Evolutionary conservation across 2,797 vertebrate genomes (phyloP).

Genomic region (Ciconia nigra): DNA sequence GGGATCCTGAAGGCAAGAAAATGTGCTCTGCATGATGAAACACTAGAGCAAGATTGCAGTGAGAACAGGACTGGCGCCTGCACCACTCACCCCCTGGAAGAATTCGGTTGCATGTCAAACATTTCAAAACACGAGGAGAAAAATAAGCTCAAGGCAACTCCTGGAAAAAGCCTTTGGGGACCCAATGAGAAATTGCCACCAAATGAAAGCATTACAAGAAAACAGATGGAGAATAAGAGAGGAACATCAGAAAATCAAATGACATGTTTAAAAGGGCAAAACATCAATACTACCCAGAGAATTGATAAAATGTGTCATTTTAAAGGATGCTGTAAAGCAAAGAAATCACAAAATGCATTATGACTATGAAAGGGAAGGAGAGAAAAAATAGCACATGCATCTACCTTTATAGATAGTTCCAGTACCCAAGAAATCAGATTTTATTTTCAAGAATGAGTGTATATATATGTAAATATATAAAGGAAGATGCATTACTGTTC

Average conservation of each 20-base stretch:
- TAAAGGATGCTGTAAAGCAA: slow-evolving; percentile 69
- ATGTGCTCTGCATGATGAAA: slow-evolving; percentile 30
- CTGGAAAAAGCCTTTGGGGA: slow-evolving; percentile 60
- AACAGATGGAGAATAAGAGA: slow-evolving; percentile 66
- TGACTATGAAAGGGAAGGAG: slow-evolving; percentile 26
- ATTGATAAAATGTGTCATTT: slow-evolving; percentile 74
- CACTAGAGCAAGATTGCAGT: neutral
- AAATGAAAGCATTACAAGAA: slow-evolving; percentile 70
- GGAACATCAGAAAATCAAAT: slow-evolving; percentile 77
- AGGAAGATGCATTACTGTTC: neutral
- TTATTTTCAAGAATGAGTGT: slow-evolving; percentile 18
- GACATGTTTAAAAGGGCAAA: slow-evolving; percentile 79
- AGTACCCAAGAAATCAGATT: slow-evolving; percentile 56
- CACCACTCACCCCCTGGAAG: neutral
- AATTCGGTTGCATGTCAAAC: slow-evolving; percentile 20
- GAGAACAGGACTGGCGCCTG: neutral
- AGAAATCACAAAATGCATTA: slow-evolving; percentile 69
- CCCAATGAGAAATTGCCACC: slow-evolving; percentile 57
- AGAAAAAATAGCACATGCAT: neutral
- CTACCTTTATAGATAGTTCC: slow-evolving; percentile 11
- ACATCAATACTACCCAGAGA: slow-evolving; percentile 73
- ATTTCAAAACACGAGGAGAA: slow-evolving; percentile 12
- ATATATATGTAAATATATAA: neutral
- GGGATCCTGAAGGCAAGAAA: slow-evolving; percentile 24
- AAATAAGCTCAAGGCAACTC: slow-evolving; percentile 47